These are phyloP conservation scores for Hylaeus anthracinus DNA, from an alignment of 1,140 invertebrate genomes.

Conservation along the genomic window DNA sequence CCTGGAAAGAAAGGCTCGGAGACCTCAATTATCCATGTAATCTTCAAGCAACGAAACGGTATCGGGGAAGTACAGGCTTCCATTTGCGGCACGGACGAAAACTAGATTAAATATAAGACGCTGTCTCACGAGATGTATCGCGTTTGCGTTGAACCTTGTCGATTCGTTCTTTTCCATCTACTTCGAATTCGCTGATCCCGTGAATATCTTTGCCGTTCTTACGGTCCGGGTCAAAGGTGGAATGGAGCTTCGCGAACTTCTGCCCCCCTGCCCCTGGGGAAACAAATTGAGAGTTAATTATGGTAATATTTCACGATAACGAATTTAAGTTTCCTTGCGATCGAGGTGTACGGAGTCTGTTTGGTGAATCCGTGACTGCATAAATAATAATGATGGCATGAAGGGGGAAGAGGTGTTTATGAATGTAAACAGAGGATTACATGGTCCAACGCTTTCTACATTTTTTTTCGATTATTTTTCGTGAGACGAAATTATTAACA, in stretches of 20 bases:
- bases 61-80: slow-evolving; percentile 39
- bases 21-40: slow-evolving; percentile 66
- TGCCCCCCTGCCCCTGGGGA: not conserved
- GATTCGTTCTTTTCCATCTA: slow-evolving; percentile 15
- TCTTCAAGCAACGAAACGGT: slow-evolving; percentile 48
- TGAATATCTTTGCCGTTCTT: too few relatives aligned
- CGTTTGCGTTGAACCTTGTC: slow-evolving; percentile 60
- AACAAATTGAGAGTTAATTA: slow-evolving; percentile 47
- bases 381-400: too few relatives aligned
- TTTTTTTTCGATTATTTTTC: too few relatives aligned
- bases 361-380: too few relatives aligned
- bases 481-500: too few relatives aligned
- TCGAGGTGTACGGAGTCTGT: not conserved
- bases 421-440: too few relatives aligned
- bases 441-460: too few relatives aligned
- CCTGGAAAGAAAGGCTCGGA: slow-evolving; percentile 54
- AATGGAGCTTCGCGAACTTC: slow-evolving; percentile 22
- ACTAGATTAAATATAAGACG: slow-evolving; percentile 55
- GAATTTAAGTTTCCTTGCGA: not conserved
- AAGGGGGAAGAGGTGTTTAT: too few relatives aligned
- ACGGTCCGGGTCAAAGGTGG: not conserved
- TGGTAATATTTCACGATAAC: slow-evolving; percentile 26
- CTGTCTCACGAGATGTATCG: slow-evolving; percentile 52
- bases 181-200: too few relatives aligned
- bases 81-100: slow-evolving; percentile 43